Conservation (phyloP, 2,113 vertebrate species). For the Semicossyphus pulcher region DNA sequence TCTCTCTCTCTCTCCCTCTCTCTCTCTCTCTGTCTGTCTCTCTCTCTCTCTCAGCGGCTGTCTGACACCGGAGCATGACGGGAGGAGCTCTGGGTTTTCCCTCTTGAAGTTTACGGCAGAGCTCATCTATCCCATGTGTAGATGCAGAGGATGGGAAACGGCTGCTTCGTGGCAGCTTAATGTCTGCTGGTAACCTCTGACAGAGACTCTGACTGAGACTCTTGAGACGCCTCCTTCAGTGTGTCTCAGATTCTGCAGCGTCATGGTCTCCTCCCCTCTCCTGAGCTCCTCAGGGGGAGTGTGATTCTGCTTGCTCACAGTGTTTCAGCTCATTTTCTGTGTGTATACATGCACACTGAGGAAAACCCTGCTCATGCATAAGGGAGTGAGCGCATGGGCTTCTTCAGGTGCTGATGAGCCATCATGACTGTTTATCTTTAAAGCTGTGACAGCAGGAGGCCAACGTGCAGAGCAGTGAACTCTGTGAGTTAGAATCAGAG, state of each 20-base stretch:
- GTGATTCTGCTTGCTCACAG: not conserved
- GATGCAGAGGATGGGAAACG: conserved; percentile 44
- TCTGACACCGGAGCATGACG: conserved; percentile 24
- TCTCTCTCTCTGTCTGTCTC: too few relatives aligned
- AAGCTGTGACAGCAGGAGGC: too few relatives aligned
- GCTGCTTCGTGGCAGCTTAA: conserved; percentile 26
- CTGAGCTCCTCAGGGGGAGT: not conserved
- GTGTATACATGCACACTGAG: too few relatives aligned
- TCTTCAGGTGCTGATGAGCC: too few relatives aligned
- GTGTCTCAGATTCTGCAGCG: conserved; percentile 13
- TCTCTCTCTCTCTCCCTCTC: not conserved
- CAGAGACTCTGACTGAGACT: conserved; percentile 21
- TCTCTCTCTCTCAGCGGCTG: not conserved
- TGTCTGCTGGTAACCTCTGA: conserved; percentile 12
- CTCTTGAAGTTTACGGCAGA: conserved; percentile 46
- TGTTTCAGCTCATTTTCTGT: not conserved
- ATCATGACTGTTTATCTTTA: too few relatives aligned
- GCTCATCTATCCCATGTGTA: conserved; percentile 32
- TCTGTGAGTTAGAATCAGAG: too few relatives aligned
- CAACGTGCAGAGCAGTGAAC: too few relatives aligned
- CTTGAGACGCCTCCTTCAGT: too few relatives aligned
- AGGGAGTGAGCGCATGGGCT: too few relatives aligned
- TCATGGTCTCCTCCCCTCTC: conserved; percentile 3
- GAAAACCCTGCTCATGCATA: not conserved
- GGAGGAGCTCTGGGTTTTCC: conserved; percentile 38